These are phyloP conservation scores for Nerophis lumbriciformis DNA, from an alignment of 2,113 vertebrate species.

Conservation along the genomic window DNA sequence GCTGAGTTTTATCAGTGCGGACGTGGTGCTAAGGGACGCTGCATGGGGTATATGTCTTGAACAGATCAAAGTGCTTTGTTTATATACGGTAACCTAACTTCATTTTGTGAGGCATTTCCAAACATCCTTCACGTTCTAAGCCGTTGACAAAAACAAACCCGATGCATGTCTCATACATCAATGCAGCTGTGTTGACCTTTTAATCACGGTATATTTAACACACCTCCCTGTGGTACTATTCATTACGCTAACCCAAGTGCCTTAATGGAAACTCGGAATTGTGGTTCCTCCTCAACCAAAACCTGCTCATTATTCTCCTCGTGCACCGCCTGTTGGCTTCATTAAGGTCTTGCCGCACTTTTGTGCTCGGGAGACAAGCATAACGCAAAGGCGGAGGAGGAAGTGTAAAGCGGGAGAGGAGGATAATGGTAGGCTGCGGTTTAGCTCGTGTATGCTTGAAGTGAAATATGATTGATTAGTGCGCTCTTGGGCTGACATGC, in stretches of 20 bases:
- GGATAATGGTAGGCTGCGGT: slow-evolving; percentile 45
- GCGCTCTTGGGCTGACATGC: slow-evolving; percentile 58
- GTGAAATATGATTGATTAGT: slow-evolving; percentile 71
- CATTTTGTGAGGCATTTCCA: slow-evolving; percentile 40
- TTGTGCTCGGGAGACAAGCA: slow-evolving; percentile 53
- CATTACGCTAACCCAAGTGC: slow-evolving; percentile 58
- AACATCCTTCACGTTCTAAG: slow-evolving; percentile 23
- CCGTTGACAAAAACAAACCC: slow-evolving; percentile 3
- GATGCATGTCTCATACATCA: slow-evolving; percentile 12
- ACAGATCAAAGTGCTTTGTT: slow-evolving; percentile 63
- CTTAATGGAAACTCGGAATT: slow-evolving; percentile 55
- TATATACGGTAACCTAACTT: slow-evolving; percentile 42
- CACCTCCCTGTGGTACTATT: slow-evolving; percentile 48
- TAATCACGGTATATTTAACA: slow-evolving; percentile 53
- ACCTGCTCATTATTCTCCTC: slow-evolving; percentile 69
- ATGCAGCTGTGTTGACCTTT: slow-evolving; percentile 41
- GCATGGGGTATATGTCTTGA: slow-evolving; percentile 59
- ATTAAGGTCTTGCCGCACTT: slow-evolving; percentile 56
- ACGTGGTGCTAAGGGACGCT: slow-evolving; percentile 48
- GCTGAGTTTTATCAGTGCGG: slow-evolving; percentile 68
- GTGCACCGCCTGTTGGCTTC: slow-evolving; percentile 70
- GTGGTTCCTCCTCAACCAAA: slow-evolving; percentile 62
- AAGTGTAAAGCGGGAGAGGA: slow-evolving; percentile 31
- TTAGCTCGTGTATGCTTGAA: slow-evolving; percentile 51
- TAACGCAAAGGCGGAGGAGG: slow-evolving; percentile 36